Percentiles rank a stretch among this genome's conserved stretches.
Conservation (phyloP, 2,888 invertebrate species). For the Tenthredo distinguenda region DNA sequence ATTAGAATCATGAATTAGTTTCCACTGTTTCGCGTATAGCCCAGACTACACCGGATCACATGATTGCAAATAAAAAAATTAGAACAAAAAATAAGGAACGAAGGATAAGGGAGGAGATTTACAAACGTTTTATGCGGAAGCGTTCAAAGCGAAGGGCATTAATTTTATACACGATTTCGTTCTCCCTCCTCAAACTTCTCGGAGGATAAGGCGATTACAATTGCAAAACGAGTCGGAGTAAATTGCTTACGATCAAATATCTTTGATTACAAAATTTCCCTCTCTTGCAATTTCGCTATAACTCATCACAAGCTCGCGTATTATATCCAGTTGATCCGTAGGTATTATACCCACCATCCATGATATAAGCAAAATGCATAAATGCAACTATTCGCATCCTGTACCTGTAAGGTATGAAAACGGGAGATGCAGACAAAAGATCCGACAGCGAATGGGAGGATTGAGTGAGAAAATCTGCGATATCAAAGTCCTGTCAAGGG, state of each 20-base stretch:
- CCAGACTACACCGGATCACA: background rate
- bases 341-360: background rate
- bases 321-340: background rate
- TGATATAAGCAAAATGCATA: background rate
- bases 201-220: conserved; percentile 17
- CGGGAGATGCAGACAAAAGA: background rate
- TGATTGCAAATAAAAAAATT: background rate
- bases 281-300: conserved; percentile 18
- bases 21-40: background rate
- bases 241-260: conserved; percentile 29
- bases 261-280: conserved; percentile 29
- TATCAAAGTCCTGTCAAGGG: background rate
- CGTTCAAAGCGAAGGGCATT: conserved; percentile 7
- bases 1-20: background rate
- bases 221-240: conserved; percentile 18
- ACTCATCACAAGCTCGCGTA: background rate
- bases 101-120: background rate
- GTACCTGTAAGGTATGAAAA: background rate
- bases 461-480: background rate
- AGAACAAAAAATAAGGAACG: background rate
- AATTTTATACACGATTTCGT: conserved; percentile 39
- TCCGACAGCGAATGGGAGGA: background rate
- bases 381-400: background rate
- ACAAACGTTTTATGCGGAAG: conserved; percentile 10
- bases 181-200: background rate